Evolutionary conservation across 2,888 invertebrate genomes (phyloP), one percentile per base, ranked within the genome.

Genomic region (Atrina japonica): DNA sequence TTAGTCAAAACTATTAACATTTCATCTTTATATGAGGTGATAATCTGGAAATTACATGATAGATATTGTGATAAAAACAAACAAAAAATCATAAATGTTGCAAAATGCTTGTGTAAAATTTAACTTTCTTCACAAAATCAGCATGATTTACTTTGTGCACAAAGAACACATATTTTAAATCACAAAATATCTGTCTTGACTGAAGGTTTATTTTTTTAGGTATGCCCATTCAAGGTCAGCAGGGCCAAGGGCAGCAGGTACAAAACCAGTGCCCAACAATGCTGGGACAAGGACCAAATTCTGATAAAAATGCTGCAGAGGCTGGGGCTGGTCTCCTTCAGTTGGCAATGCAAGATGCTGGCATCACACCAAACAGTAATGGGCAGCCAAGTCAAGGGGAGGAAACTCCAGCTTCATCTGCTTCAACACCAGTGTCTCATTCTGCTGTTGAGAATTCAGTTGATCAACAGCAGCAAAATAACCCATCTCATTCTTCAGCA

Each of bases 311-410:
- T 58, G 71, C 76, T 16, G 55, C 53, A 9, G 77, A 79, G n/a
- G 45, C 71, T 5, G 76, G 79, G 56, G 80, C 77, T 41, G 83
- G 84, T 30, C 68, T 86, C 14, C 58, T 86, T n/a, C 86, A 86
- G 73, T 68, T 85, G 41, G 86, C 86, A 30, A 86, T 86, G 86
- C 83, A 84, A 63, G 84, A 86, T 69, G 85, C 86, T 1, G 86
- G 86, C 0, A 86, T 86, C 27, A 83, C 83, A 0, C 79, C 80
- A 6, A 60, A 50, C 35, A 71, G 56, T 25, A 66, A 71, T 43
- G 72, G 70, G 11, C 58, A 63, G 29, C 45, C 68, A 23, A 67
- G 69, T 43, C 77, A 71, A 29, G n/a, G 25, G 1, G 49, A 35
- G 30, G 21, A 60, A 41, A 16, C 47, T 14, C 14, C 53, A 56